Conservation (phyloP, 2,113 vertebrate genomes). For the Fukomys damarensis region DNA sequence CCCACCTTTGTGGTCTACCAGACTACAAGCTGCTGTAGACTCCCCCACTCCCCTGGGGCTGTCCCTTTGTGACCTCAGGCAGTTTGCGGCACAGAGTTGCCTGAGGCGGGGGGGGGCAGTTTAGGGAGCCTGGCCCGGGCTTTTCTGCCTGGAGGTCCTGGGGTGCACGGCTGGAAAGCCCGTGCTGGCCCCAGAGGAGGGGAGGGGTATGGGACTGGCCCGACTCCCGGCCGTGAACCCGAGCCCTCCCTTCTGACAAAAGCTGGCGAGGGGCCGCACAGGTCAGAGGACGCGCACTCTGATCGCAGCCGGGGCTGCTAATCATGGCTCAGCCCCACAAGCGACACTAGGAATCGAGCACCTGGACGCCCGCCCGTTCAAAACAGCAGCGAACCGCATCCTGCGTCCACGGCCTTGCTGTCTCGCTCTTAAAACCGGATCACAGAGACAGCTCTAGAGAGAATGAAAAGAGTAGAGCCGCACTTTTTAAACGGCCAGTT, state of each 20-base stretch:
- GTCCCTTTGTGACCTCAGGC: background rate
- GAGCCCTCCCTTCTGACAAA: background rate
- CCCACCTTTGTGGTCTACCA: background rate
- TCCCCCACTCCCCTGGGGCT: background rate
- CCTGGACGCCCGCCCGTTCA: background rate
- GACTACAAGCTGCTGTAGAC: background rate
- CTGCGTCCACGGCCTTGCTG: background rate
- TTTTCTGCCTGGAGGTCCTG: background rate
- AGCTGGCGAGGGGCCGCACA: background rate
- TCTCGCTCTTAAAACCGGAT: background rate
- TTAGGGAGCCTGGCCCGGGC: background rate
- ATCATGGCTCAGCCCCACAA: background rate
- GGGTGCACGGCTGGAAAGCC: background rate
- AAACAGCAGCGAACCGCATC: accelerated
- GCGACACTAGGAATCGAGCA: no score
- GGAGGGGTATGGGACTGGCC: background rate
- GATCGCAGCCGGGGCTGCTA: background rate
- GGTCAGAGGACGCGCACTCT: background rate
- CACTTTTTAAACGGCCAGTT: background rate
- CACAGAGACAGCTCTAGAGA: background rate
- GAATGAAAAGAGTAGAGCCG: background rate
- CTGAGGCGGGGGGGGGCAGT: background rate
- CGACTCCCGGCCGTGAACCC: background rate
- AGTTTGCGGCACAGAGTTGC: background rate
- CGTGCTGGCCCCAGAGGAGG: background rate